phyloP scores from a whole-genome alignment of 2,113 vertebrate species.

The Atlantisia rogersi region DNA sequence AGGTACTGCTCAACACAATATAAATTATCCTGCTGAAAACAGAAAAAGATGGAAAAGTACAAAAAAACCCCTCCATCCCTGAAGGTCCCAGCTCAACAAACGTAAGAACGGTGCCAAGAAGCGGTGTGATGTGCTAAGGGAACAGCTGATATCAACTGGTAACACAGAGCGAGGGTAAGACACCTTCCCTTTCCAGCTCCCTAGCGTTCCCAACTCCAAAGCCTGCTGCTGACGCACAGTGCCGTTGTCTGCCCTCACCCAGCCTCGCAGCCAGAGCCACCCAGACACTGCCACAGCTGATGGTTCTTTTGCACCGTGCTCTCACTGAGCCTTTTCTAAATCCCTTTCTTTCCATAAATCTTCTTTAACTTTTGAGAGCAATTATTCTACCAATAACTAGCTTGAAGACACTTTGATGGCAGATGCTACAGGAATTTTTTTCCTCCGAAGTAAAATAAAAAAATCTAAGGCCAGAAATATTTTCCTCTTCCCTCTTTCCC shows the following conservation, averaged over 20 bases:
- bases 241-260: fast-evolving
- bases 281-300: neutral
- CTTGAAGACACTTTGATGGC: neutral
- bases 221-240: neutral
- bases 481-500: neutral
- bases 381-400: neutral
- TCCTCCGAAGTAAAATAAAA: neutral
- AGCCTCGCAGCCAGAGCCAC: neutral
- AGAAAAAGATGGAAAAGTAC: neutral
- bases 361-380: neutral
- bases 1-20: neutral
- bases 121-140: neutral
- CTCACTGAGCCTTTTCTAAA: neutral
- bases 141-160: neutral
- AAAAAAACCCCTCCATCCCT: neutral
- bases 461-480: neutral
- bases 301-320: neutral
- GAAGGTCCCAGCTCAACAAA: neutral
- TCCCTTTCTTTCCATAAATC: neutral
- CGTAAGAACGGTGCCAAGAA: neutral
- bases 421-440: neutral
- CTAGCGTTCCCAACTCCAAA: fast-evolving
- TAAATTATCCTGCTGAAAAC: neutral
- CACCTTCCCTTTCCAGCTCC: neutral
- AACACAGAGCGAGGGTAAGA: neutral